These are phyloP conservation scores for Papilio polyxenes DNA, from an alignment of 1,140 invertebrate species.

Conservation along the genomic window DNA sequence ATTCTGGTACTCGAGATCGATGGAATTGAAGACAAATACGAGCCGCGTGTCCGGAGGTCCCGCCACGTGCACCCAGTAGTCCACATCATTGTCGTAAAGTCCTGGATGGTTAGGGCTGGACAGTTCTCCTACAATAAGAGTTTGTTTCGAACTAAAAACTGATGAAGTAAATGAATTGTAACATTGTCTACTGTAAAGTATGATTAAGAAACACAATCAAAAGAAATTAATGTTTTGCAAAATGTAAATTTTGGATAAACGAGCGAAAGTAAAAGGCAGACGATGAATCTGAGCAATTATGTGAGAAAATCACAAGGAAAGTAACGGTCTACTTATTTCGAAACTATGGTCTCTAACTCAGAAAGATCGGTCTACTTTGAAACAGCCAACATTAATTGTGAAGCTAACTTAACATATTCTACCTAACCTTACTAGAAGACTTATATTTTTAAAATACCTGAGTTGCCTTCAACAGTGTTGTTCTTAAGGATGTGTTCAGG, in stretches of 20 bases:
- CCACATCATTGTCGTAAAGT: conserved; percentile 85
- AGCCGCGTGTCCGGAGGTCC: conserved; percentile 83
- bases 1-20: conserved; percentile 87
- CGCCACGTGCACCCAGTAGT: conserved; percentile 83
- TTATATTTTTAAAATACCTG: conserved; percentile 51
- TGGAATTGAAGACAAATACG: conserved; percentile 83
- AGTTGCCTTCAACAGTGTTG: conserved; percentile 68
- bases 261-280: too few relatives aligned
- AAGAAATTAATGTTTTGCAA: too few relatives aligned
- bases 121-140: conserved; percentile 73
- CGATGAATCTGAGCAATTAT: too few relatives aligned
- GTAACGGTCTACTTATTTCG: too few relatives aligned
- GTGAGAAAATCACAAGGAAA: too few relatives aligned
- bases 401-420: not conserved
- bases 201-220: too few relatives aligned
- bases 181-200: too few relatives aligned
- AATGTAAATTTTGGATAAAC: too few relatives aligned
- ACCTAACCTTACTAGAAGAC: not conserved
- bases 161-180: too few relatives aligned
- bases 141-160: not conserved
- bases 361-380: too few relatives aligned
- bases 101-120: conserved; percentile 84
- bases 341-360: too few relatives aligned
- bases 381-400: not conserved
- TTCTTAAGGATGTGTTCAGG: conserved; percentile 67